Evolutionary conservation across 2,797 vertebrate species (phyloP).

Genomic region (Oryzias dopingdopingensis): DNA sequence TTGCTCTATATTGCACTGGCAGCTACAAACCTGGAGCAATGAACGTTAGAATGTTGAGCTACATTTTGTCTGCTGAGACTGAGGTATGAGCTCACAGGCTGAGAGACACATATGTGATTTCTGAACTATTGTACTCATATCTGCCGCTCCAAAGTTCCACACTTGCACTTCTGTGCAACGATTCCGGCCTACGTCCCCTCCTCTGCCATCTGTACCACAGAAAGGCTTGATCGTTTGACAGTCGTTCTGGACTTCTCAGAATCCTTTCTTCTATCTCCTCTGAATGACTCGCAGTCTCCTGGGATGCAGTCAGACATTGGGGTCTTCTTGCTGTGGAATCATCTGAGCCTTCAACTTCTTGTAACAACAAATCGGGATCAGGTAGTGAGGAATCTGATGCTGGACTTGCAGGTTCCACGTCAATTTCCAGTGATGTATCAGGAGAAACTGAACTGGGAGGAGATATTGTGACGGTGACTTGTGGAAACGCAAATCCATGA

Average conservation of each 20-base stretch:
- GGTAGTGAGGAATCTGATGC: slow-evolving; percentile 24
- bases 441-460: slow-evolving; percentile 73
- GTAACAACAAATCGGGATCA: slow-evolving; percentile 30
- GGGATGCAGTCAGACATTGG: slow-evolving; percentile 45
- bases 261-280: slow-evolving; percentile 49
- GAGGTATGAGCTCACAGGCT: slow-evolving; percentile 73
- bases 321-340: slow-evolving; percentile 44
- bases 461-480: slow-evolving; percentile 69
- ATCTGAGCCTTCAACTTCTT: slow-evolving; percentile 49
- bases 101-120: slow-evolving; percentile 82
- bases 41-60: slow-evolving; percentile 49
- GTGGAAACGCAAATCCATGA: slow-evolving; percentile 27
- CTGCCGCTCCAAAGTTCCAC: slow-evolving; percentile 80
- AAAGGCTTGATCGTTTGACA: slow-evolving; percentile 65
- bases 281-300: slow-evolving; percentile 35
- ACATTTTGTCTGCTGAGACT: slow-evolving; percentile 70
- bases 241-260: slow-evolving; percentile 40
- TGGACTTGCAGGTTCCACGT: slow-evolving; percentile 50
- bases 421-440: slow-evolving; percentile 64
- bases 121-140: slow-evolving; percentile 82
- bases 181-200: slow-evolving; percentile 52
- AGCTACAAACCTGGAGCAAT: slow-evolving; percentile 47
- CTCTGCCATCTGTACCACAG: slow-evolving; percentile 79
- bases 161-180: slow-evolving; percentile 74
- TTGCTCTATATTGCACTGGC: slow-evolving; percentile 28